Evolutionary conservation across 1,140 invertebrate species (phyloP).

Genomic region (Bombyx mori): ASM3026992v2 NC_085118.1:17289501-17290000

Average conservation of each 20-base stretch:
- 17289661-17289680: too few species aligned
- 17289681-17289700: too few species aligned
- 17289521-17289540: constrained; percentile 17
- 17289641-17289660: too few species aligned
- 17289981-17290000: constrained; percentile 75
- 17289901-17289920: constrained; percentile 73
- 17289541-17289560: background rate
- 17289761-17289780: too few species aligned
- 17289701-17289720: too few species aligned
- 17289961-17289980: constrained; percentile 77
- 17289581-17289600: too few species aligned
- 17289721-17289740: too few species aligned
- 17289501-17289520: constrained; percentile 51
- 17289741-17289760: too few species aligned
- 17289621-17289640: too few species aligned
- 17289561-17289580: background rate
- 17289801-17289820: background rate
- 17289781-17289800: too few species aligned
- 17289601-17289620: too few species aligned
- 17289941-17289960: constrained; percentile 74
- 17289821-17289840: background rate
- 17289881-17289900: constrained; percentile 72
- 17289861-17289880: constrained; percentile 66
- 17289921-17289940: constrained; percentile 75
- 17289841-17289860: too few species aligned